Base-by-base conservation (phyloP, 2,888 invertebrate species). In the Heliconius sara region DNA sequence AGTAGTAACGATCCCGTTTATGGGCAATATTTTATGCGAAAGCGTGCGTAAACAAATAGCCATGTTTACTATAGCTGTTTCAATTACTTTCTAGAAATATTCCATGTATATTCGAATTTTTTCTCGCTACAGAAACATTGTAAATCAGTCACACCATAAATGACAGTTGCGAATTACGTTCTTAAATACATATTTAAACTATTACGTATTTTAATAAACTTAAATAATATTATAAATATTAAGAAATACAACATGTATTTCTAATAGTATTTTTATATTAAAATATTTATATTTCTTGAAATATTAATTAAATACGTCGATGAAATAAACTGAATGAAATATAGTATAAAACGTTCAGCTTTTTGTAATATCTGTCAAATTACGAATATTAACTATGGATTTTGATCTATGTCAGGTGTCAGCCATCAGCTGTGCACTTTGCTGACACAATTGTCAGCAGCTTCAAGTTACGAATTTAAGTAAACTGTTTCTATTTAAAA, bases 41-140 rank as follows among this genome's bases (percentile, higher is more conserved):
- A 96, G 88, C 67, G 95, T 93, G 84, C 96, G 95, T 86, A 96
- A 91, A 85, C 95, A 96, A 86, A 95, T 94, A 85, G 96, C 95
- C 96, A 96, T 96, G 87, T 89, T 91, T 84, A 87, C 89, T 88
- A 88, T 82, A 84, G 84, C 81, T 68, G 72, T 85, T 82, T 88
- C 80, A 88, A 85, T 86, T 81, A 76, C 76, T 82, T 85, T 83
- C 84, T 83, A 85, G 84, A 75, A 66, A 75, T 65, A 47, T 66
- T 75, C 75, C 65, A 75, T 66, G 84, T 84, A 79, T 88, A 91
- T 91, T 88, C 82, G 83, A 84, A 84, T 83, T 83, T 82, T 83
- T 82, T 84, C 83, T 83, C 82, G 82, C 78, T 77, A 79, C 66
- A 79, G 83, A 84, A 84, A 83, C 81, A 91, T 91, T 90, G 91